phyloP scores from a whole-genome alignment of 2,888 invertebrate species.

The Scelioninae gen. 1 region DNA sequence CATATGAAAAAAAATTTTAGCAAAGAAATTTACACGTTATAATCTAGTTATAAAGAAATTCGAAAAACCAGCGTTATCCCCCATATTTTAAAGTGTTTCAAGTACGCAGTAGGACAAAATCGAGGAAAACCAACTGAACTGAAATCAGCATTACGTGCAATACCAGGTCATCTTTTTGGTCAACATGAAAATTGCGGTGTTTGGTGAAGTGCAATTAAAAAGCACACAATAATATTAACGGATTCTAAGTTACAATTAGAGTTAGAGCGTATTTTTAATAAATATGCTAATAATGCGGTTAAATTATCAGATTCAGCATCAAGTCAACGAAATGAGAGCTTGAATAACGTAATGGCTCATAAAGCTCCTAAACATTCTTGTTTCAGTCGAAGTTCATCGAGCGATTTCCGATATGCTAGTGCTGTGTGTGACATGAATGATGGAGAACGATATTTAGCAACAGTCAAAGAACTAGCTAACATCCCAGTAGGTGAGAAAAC shows the following conservation, averaged over 20 bases:
- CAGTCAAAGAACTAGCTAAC: slow-evolving; percentile 1
- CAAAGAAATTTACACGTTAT: slow-evolving; percentile 13
- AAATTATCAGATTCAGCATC: slow-evolving; percentile 29
- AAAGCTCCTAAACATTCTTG: slow-evolving; percentile 70
- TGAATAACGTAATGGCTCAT: slow-evolving; percentile 61
- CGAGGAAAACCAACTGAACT: background rate
- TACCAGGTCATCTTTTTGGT: slow-evolving; percentile 29
- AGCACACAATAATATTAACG: slow-evolving; percentile 8
- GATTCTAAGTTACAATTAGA: slow-evolving; percentile 5
- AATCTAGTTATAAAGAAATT: slow-evolving; percentile 6
- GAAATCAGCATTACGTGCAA: slow-evolving; percentile 11
- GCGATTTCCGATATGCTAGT: slow-evolving; percentile 34
- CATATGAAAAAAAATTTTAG: slow-evolving; percentile 32
- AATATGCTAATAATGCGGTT: slow-evolving; percentile 24
- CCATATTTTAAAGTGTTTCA: slow-evolving; percentile 20
- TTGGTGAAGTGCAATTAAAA: slow-evolving; percentile 16
- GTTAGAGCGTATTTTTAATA: slow-evolving; percentile 13
- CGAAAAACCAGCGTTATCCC: slow-evolving; percentile 11
- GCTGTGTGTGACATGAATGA: slow-evolving; percentile 44
- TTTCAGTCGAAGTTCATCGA: slow-evolving; percentile 34
- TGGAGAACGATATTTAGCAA: slow-evolving; percentile 20
- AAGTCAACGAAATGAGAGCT: slow-evolving; percentile 27
- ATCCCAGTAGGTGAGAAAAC: slow-evolving; percentile 35
- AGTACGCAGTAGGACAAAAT: background rate
- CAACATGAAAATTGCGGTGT: slow-evolving; percentile 25